Evolutionary conservation across 2,888 invertebrate species (phyloP).

Genomic region (Doris montereyensis): DNA sequence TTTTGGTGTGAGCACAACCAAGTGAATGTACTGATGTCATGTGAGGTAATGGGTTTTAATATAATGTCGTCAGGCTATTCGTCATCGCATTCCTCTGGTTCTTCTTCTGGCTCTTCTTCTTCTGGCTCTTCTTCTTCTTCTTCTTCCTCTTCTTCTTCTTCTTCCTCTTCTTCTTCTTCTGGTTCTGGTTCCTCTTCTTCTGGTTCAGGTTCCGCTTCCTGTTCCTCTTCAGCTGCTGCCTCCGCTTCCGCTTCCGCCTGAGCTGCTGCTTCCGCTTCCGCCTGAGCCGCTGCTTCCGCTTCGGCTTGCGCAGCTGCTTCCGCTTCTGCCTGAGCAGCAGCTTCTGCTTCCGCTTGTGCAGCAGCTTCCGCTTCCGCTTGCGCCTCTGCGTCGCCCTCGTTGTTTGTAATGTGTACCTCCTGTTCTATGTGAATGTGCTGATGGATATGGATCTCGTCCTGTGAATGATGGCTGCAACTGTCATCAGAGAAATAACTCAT

Average conservation of each 20-base stretch:
- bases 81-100: not conserved
- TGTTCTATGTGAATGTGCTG: not conserved
- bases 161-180: not conserved
- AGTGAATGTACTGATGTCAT: too few relatives aligned
- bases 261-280: not conserved
- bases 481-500: not conserved
- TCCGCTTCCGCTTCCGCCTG: conserved; percentile 2
- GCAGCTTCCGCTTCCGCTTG: not conserved
- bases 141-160: not conserved
- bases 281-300: not conserved
- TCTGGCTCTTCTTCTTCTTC: conserved; percentile 2
- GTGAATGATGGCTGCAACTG: not conserved
- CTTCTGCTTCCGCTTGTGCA: not conserved
- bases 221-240: not conserved
- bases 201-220: conserved; percentile 3
- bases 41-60: too few relatives aligned
- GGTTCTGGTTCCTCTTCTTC: not conserved
- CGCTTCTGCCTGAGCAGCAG: not conserved
- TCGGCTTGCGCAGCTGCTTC: not conserved
- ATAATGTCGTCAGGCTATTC: too few relatives aligned
- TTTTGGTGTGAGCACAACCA: too few relatives aligned
- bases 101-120: conserved; percentile 3
- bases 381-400: not conserved
- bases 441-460: not conserved
- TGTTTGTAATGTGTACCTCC: not conserved